These are phyloP conservation scores for Drosophila ohnishii DNA, from an alignment of 1,140 invertebrate species.

Conservation along the genomic window DNA sequence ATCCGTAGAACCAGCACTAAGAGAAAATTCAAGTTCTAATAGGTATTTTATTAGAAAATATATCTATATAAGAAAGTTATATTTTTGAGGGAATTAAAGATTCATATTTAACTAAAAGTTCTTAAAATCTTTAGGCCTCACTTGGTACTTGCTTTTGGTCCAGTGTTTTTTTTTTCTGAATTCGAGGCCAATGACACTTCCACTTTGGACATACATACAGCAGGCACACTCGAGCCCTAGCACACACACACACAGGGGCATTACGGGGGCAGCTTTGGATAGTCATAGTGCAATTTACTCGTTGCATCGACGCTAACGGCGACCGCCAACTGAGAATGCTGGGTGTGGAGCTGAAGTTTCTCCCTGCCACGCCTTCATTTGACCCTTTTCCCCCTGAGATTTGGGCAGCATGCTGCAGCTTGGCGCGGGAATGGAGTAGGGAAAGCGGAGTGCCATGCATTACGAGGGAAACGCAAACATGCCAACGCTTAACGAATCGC, in stretches of 20 bases:
- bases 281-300: constrained; percentile 59
- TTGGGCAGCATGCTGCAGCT: constrained; percentile 12
- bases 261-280: constrained; percentile 36
- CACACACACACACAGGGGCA: neutral
- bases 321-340: constrained; percentile 53
- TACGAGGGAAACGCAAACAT: constrained; percentile 62
- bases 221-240: constrained; percentile 26
- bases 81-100: too few species aligned
- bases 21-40: neutral
- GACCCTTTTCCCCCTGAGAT: constrained; percentile 3
- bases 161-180: neutral
- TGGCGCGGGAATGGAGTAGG: neutral
- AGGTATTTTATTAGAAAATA: neutral
- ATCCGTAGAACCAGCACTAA: neutral
- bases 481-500: constrained; percentile 62
- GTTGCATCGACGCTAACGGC: constrained; percentile 49
- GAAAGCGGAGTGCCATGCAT: constrained; percentile 31
- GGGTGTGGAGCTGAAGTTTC: constrained; percentile 4
- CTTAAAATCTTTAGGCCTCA: neutral
- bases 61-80: too few species aligned
- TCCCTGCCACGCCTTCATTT: neutral
- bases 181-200: constrained; percentile 68
- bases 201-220: constrained; percentile 29
- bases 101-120: neutral
- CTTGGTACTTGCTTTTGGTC: neutral